Conservation (phyloP, 2,888 invertebrate species). For the Nysson spinosus region DNA sequence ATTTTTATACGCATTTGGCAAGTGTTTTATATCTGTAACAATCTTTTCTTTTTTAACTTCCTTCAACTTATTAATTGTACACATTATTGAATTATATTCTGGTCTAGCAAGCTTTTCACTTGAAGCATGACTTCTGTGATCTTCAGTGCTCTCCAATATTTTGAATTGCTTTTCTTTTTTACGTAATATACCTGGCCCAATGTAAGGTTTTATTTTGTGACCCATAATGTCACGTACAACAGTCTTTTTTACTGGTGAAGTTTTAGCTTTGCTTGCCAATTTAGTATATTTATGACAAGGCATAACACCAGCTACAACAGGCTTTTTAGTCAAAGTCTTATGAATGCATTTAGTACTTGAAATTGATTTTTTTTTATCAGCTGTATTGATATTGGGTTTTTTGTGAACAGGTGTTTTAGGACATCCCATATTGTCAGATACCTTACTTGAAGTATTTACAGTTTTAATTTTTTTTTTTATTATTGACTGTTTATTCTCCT, state of each 20-base stretch:
- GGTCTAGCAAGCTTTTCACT: conserved; percentile 60
- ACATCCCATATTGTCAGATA: too few relatives aligned
- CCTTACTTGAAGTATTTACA: background rate
- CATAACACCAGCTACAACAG: conserved; percentile 19
- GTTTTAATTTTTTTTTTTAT: background rate
- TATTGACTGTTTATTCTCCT: conserved; percentile 33
- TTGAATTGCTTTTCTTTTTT: background rate
- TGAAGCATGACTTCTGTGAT: too few relatives aligned
- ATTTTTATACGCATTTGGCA: conserved; percentile 60
- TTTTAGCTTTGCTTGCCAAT: conserved; percentile 3
- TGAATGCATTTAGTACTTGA: too few relatives aligned
- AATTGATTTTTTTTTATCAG: too few relatives aligned
- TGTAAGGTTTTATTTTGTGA: conserved; percentile 38
- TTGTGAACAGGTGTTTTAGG: background rate
- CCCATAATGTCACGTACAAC: conserved; percentile 45
- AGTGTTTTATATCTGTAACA: conserved; percentile 56
- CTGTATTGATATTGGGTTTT: too few relatives aligned
- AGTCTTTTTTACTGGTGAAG: conserved; percentile 50
- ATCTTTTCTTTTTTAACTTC: conserved; percentile 60
- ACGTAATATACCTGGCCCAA: conserved; percentile 50
- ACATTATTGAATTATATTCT: conserved; percentile 70
- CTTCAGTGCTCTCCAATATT: conserved; percentile 1
- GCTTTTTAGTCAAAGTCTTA: conserved; percentile 28
- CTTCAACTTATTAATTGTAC: conserved; percentile 65
- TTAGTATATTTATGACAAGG: conserved; percentile 41